phyloP scores from a whole-genome alignment of 2,888 invertebrate species.

The Lasioglossum villosulum region DNA sequence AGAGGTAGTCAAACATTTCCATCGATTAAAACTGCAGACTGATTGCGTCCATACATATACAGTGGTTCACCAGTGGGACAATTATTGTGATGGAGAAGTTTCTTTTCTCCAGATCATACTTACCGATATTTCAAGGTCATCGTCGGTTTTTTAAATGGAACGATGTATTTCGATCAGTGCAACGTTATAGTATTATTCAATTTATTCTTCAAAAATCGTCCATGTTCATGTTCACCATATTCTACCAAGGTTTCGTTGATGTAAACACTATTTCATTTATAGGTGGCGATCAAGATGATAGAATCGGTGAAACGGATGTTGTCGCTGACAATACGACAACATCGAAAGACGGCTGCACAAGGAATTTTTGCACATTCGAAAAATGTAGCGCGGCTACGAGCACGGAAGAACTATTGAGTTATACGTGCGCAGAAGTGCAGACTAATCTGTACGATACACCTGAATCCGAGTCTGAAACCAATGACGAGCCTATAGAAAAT shows the following conservation, averaged over 20 bases:
- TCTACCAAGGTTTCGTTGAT: too few relatives aligned
- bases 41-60: background rate
- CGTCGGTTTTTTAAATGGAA: too few relatives aligned
- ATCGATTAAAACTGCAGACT: background rate
- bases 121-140: too few relatives aligned
- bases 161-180: too few relatives aligned
- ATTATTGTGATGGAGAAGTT: too few relatives aligned
- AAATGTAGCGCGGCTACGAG: slow-evolving; percentile 78
- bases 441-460: slow-evolving; percentile 77
- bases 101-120: too few relatives aligned
- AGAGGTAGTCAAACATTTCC: slow-evolving; percentile 22
- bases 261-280: too few relatives aligned
- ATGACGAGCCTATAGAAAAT: slow-evolving; percentile 81
- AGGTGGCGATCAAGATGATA: slow-evolving; percentile 1
- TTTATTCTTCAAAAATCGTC: too few relatives aligned
- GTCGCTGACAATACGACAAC: background rate
- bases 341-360: background rate
- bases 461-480: slow-evolving; percentile 75
- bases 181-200: too few relatives aligned
- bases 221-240: too few relatives aligned
- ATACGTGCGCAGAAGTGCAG: slow-evolving; percentile 80
- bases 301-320: slow-evolving; percentile 2
- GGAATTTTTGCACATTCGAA: background rate
- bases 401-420: slow-evolving; percentile 78
- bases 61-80: too few relatives aligned